Evolutionary conservation across 2,888 invertebrate genomes (phyloP).

Genomic region (Drosophila affinis): DNA sequence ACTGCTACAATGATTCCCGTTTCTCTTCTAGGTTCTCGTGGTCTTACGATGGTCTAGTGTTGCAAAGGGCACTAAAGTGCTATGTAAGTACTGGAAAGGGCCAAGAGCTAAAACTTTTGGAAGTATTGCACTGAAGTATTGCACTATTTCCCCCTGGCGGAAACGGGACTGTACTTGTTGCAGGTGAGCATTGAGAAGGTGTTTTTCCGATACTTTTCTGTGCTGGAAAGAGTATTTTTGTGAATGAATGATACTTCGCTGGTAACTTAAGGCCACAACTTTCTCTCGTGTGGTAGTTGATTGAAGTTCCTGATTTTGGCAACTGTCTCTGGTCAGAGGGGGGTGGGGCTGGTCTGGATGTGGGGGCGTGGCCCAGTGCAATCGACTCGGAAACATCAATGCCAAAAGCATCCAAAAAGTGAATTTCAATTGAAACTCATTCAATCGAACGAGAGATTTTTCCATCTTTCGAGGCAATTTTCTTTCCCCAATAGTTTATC

Average conservation of each 20-base stretch:
- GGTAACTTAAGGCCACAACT: background rate
- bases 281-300: background rate
- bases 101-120: too few relatives aligned
- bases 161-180: too few relatives aligned
- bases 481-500: conserved; percentile 67
- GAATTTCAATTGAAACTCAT: conserved; percentile 71
- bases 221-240: background rate
- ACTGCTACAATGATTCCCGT: too few relatives aligned
- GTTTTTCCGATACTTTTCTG: background rate
- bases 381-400: conserved; percentile 50
- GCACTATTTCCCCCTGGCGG: too few relatives aligned
- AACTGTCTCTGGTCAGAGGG: conserved; percentile 22
- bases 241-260: background rate
- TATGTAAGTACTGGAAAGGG: too few relatives aligned
- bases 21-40: too few relatives aligned
- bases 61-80: too few relatives aligned
- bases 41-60: too few relatives aligned
- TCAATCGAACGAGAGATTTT: conserved; percentile 59
- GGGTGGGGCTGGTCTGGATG: too few relatives aligned
- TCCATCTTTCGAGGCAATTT: conserved; percentile 36
- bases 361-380: conserved; percentile 47
- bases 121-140: too few relatives aligned
- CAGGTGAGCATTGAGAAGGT: too few relatives aligned
- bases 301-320: conserved; percentile 54
- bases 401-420: conserved; percentile 52